Evolutionary conservation across 2,113 vertebrate genomes (phyloP).

Genomic region (Neotoma lepida): DNA sequence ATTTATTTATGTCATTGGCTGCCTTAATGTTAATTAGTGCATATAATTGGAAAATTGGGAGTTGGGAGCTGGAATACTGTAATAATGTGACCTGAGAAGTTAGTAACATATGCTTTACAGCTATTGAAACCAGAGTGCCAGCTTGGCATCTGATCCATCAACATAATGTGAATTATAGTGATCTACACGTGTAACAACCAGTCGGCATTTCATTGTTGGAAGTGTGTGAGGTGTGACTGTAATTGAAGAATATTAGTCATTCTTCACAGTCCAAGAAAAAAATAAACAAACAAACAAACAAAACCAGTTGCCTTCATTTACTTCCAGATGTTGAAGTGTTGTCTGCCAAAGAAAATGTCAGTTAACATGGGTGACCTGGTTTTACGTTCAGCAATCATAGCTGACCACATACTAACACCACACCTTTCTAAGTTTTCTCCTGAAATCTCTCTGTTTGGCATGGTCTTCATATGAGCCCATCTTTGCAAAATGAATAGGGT

Average conservation of each 20-base stretch:
- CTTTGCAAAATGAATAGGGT: not conserved
- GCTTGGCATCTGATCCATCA: not conserved
- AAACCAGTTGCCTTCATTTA: conserved; percentile 34
- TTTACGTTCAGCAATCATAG: not conserved
- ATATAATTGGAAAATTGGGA: not conserved
- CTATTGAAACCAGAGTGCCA: not conserved
- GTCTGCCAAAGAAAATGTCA: conserved; percentile 5
- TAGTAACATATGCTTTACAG: not conserved
- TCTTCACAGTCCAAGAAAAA: conserved; percentile 48
- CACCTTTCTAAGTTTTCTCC: not conserved
- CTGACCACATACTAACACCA: not conserved
- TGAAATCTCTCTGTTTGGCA: not conserved
- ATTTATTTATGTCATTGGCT: conserved; percentile 8
- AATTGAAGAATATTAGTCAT: not conserved
- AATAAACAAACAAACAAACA: not conserved
- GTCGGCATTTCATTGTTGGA: conserved; percentile 47
- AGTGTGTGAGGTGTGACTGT: not conserved
- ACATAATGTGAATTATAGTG: not conserved
- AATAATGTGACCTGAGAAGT: not conserved
- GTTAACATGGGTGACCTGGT: not conserved
- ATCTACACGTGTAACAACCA: not conserved
- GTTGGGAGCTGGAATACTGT: too few relatives aligned
- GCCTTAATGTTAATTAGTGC: not conserved
- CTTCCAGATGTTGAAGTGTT: not conserved
- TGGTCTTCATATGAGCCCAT: not conserved